Evolutionary conservation across 2,888 invertebrate genomes (phyloP), one percentile per base, ranked within the genome.

Genomic region (Andrena minutula): DNA sequence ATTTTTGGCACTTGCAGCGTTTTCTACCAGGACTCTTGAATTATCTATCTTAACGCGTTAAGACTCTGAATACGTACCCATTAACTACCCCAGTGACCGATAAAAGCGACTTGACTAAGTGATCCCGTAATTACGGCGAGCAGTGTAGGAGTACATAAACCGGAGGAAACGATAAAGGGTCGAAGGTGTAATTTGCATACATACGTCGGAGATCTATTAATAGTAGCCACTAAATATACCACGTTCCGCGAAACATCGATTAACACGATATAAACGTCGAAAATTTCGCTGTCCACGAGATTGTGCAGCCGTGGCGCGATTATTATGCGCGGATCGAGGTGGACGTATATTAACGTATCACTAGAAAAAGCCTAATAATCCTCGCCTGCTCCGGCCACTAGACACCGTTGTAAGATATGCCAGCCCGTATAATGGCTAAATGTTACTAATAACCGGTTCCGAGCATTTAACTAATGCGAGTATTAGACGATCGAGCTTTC

Each of bases 391-490:
- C 73, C 32, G 77, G 72, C 64, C 41, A 60, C 77, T 68, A 79
- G 84, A 86, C 87, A 82, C 84, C 79, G 70, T 60, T 64, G 75
- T 56, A 58, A 85, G 84, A 83, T 88, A 88, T 72, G 82, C 86
- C 81, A 66, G 70, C 58, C 69, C 58, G 66, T 79, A 68, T 86
- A 88, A 88, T 86, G 82, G 84, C 72, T 86, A 88, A 88, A 88
- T 88, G 85, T 86, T 88, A 78, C 88, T 88, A 88, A 88, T 87
- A 88, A 88, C 88, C 88, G 88, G 88, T 88, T 88, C 76, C 68
- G 83, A 75, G 82, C 88, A 84, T 88, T 88, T 86, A 88, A 88
- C 88, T 88, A 87, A 88, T 88, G 85, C 84, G 79, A 76, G 87
- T 83, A 87, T 88, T 87, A 88, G 83, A 83, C 84, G 88, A 88